Conservation (phyloP, 2,888 invertebrate species). For the Ectemnius continuus region DNA sequence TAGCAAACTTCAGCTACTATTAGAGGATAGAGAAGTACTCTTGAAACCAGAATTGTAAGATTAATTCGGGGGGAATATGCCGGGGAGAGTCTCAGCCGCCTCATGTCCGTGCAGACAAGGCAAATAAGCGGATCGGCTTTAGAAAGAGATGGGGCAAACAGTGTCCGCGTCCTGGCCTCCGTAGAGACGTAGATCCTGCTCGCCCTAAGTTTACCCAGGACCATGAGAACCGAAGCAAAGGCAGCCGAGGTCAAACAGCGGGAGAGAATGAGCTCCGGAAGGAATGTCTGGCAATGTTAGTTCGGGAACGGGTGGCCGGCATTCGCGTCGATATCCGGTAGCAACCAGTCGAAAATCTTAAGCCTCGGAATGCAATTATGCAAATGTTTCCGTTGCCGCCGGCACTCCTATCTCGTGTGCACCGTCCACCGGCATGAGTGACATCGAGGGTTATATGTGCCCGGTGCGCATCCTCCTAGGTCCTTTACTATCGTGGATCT, state of each 20-base stretch:
- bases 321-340: conserved; percentile 6
- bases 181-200: no score
- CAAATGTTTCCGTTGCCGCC: conserved; percentile 36
- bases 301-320: background rate
- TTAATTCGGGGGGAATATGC: no score
- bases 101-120: no score
- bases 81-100: no score
- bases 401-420: conserved; percentile 16
- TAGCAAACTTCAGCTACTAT: no score
- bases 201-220: background rate
- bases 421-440: conserved; percentile 20
- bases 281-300: background rate
- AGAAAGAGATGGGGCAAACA: no score
- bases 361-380: conserved; percentile 38
- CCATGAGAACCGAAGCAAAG: background rate
- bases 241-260: background rate
- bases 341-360: background rate
- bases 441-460: conserved; percentile 1
- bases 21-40: no score
- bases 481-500: background rate
- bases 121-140: no score
- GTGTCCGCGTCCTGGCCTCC: no score
- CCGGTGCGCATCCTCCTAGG: conserved; percentile 9
- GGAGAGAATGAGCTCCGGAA: background rate
- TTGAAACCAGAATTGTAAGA: no score